phyloP scores from a whole-genome alignment of 2,888 invertebrate species.

The Ceratothoa steindachneri region DNA sequence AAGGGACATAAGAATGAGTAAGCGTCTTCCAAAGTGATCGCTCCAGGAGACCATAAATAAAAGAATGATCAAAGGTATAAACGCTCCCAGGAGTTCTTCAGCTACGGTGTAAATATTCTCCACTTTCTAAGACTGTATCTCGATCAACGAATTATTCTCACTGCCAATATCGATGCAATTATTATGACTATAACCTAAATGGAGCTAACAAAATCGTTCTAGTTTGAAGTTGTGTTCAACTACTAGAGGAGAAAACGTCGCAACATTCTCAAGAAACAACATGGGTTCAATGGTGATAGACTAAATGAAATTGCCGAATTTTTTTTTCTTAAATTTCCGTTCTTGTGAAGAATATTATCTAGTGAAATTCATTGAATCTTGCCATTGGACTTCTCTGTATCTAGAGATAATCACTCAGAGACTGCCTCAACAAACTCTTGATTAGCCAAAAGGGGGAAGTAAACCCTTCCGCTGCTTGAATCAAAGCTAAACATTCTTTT shows the following conservation, averaged over 20 bases:
- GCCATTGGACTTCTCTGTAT: not conserved
- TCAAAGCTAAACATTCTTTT: no score
- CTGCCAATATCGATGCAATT: not conserved
- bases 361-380: not conserved
- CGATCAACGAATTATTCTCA: not conserved
- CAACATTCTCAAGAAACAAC: not conserved
- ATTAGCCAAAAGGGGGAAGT: no score
- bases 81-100: not conserved
- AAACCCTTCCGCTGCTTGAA: no score
- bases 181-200: not conserved
- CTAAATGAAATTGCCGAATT: not conserved
- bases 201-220: not conserved
- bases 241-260: not conserved
- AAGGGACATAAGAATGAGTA: not conserved
- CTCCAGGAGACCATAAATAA: slow-evolving; percentile 16
- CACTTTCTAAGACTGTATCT: not conserved
- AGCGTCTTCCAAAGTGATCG: slow-evolving; percentile 3
- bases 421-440: no score
- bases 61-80: slow-evolving; percentile 10
- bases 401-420: no score
- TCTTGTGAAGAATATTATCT: not conserved
- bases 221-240: not conserved
- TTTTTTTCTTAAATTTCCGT: not conserved
- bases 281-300: not conserved
- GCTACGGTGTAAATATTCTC: not conserved